Evolutionary conservation across 1,140 invertebrate species (phyloP).

Genomic region (Carcinoscorpius rotundicauda): DNA sequence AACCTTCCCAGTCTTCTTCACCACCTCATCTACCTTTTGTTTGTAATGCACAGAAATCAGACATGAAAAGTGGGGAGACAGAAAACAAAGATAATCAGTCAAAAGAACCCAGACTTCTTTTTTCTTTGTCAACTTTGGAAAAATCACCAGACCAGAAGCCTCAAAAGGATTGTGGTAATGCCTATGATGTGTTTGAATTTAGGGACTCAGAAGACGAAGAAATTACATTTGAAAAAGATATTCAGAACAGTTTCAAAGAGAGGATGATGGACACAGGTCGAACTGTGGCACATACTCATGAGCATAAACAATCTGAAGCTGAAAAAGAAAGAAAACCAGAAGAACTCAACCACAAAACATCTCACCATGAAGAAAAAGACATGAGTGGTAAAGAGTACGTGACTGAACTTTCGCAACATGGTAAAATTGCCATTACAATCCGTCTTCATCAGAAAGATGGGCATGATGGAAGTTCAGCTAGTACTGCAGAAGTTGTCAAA

Average conservation of each 20-base stretch:
- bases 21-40: not conserved
- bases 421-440: constrained; percentile 25
- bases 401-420: constrained; percentile 22
- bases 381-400: constrained; percentile 21
- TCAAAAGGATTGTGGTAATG: constrained; percentile 12
- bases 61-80: constrained; percentile 10
- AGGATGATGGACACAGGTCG: constrained; percentile 13
- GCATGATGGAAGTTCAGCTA: constrained; percentile 14
- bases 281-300: not conserved
- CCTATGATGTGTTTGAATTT: constrained; percentile 27
- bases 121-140: constrained; percentile 11
- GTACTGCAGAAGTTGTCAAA: constrained; percentile 23
- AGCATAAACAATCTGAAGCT: not conserved
- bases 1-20: not conserved
- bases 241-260: constrained; percentile 10
- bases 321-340: not conserved
- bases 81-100: constrained; percentile 15
- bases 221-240: constrained; percentile 10
- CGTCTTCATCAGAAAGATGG: constrained; percentile 22
- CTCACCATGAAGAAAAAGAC: constrained; percentile 7
- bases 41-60: constrained; percentile 8
- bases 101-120: constrained; percentile 15
- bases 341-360: not conserved
- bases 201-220: constrained; percentile 25
- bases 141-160: constrained; percentile 12